phyloP scores from a whole-genome alignment of 2,113 vertebrate species.

The Mohoua ochrocephala region DNA sequence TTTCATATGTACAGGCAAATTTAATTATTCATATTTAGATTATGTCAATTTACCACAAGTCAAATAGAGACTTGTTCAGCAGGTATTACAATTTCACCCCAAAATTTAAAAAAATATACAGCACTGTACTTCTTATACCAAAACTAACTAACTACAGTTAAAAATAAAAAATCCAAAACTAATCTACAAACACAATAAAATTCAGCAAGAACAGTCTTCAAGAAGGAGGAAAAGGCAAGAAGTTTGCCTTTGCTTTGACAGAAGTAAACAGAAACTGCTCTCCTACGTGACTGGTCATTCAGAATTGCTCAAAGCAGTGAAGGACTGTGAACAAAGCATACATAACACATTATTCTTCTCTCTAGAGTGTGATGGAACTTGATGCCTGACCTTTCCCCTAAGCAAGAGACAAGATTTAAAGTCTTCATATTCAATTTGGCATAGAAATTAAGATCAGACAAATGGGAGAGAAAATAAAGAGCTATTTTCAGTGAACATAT shows the following conservation, averaged over 20 bases:
- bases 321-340: neutral
- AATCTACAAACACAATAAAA: neutral
- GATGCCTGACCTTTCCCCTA: neutral
- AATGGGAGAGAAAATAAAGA: neutral
- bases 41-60: neutral
- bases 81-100: neutral
- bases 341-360: neutral
- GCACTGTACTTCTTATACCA: neutral
- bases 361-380: neutral
- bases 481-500: neutral
- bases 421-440: neutral
- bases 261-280: neutral
- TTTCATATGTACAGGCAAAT: neutral
- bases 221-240: neutral
- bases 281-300: neutral
- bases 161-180: neutral
- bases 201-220: neutral
- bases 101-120: neutral
- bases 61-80: neutral
- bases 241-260: neutral
- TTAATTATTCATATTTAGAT: neutral
- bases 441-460: neutral
- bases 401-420: neutral
- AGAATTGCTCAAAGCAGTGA: neutral
- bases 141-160: neutral